Evolutionary conservation across 1,140 invertebrate species (phyloP).

Genomic region (Apis dorsata): DNA sequence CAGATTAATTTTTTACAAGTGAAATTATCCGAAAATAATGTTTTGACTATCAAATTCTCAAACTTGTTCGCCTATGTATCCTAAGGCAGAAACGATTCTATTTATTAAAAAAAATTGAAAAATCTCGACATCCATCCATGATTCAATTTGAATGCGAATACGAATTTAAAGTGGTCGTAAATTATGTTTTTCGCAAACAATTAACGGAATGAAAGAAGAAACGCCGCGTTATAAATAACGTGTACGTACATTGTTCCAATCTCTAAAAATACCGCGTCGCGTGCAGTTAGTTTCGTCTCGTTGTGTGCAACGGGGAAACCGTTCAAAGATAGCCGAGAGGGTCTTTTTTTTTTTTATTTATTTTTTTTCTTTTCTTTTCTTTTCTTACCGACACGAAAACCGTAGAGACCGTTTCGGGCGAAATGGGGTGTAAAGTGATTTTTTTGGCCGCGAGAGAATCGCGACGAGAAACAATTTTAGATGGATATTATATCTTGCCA

Average conservation of each 20-base stretch:
- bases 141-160: neutral
- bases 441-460: neutral
- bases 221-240: slow-evolving; percentile 17
- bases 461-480: neutral
- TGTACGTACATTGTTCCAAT: slow-evolving; percentile 22
- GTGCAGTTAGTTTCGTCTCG: neutral
- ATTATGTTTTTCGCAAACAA: neutral
- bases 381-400: neutral
- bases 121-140: neutral
- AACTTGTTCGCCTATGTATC: no score
- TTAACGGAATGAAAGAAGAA: slow-evolving; percentile 3
- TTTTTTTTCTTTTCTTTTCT: neutral
- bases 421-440: neutral
- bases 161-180: neutral
- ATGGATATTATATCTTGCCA: neutral
- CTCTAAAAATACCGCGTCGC: slow-evolving; percentile 14
- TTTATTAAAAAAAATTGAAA: no score
- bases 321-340: neutral
- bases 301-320: no score
- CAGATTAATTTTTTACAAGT: no score
- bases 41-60: no score
- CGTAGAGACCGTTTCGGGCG: neutral
- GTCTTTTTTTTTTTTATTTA: no score
- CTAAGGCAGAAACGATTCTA: no score
- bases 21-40: no score